phyloP scores from a whole-genome alignment of 1,140 invertebrate genomes.

The Eupeodes corollae region DNA sequence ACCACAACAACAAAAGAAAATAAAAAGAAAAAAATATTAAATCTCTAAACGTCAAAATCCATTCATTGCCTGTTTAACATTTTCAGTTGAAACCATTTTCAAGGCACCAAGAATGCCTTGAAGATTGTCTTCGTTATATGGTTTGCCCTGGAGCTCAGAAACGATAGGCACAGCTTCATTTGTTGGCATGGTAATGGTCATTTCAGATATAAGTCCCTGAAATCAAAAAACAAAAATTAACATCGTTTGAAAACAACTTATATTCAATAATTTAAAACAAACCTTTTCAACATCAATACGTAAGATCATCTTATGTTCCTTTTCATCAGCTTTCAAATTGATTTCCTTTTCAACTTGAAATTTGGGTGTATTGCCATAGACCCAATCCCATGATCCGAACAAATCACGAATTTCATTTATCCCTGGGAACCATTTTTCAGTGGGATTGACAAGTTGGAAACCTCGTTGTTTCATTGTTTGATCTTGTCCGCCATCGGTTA shows the following conservation, averaged over 20 bases:
- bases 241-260: background rate
- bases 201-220: slow-evolving; percentile 29
- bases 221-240: background rate
- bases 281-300: slow-evolving; percentile 30
- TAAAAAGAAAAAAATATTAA: background rate
- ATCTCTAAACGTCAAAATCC: slow-evolving; percentile 7
- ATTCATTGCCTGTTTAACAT: slow-evolving; percentile 35
- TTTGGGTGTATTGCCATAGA: slow-evolving; percentile 74
- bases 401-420: slow-evolving; percentile 51
- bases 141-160: slow-evolving; percentile 23
- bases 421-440: slow-evolving; percentile 76
- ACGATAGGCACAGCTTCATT: slow-evolving; percentile 31
- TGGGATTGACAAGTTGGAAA: slow-evolving; percentile 76
- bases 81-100: slow-evolving; percentile 28
- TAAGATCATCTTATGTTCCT: slow-evolving; percentile 25
- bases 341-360: slow-evolving; percentile 52
- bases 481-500: slow-evolving; percentile 56
- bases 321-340: slow-evolving; percentile 22
- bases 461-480: slow-evolving; percentile 59
- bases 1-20: too few relatives aligned
- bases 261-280: slow-evolving; percentile 2
- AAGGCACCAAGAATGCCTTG: slow-evolving; percentile 28
- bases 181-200: slow-evolving; percentile 22
- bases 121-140: slow-evolving; percentile 30
- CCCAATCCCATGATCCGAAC: slow-evolving; percentile 76